phyloP scores from a whole-genome alignment of 2,797 vertebrate species.

The Moxostoma hubbsi region DNA sequence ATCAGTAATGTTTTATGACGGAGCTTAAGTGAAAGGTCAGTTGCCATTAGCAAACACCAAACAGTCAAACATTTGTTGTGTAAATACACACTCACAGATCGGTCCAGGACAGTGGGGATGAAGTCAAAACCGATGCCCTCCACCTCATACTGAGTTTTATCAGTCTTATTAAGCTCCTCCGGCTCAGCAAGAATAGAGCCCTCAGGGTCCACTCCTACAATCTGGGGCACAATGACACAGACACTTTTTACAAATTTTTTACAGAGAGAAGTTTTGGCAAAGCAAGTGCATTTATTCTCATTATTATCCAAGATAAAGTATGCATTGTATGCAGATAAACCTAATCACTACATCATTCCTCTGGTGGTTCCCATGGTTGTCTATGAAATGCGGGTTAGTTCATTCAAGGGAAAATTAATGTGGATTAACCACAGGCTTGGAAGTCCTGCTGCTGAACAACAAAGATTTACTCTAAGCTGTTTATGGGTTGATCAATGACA shows the following conservation, averaged over 20 bases:
- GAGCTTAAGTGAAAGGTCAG: neutral
- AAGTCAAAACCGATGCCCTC: conserved; percentile 98
- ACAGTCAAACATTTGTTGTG: neutral
- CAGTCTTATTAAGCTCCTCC: conserved; percentile 86
- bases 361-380: neutral
- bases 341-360: neutral
- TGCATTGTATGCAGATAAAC: neutral
- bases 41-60: neutral
- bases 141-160: conserved; percentile 90
- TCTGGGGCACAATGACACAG: conserved; percentile 69
- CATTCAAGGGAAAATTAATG: too few relatives aligned
- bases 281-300: neutral
- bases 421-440: neutral
- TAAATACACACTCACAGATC: conserved; percentile 81
- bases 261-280: neutral
- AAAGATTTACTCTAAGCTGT: too few relatives aligned
- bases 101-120: conserved; percentile 93
- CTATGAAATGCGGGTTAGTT: neutral
- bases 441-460: neutral
- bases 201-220: conserved; percentile 91
- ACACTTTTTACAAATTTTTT: neutral
- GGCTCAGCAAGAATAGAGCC: conserved; percentile 93
- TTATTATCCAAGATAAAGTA: neutral
- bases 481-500: too few relatives aligned
- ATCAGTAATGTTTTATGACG: neutral